Evolutionary conservation across 2,888 invertebrate species (phyloP).

Genomic region (Campopleginae sp.): DNA sequence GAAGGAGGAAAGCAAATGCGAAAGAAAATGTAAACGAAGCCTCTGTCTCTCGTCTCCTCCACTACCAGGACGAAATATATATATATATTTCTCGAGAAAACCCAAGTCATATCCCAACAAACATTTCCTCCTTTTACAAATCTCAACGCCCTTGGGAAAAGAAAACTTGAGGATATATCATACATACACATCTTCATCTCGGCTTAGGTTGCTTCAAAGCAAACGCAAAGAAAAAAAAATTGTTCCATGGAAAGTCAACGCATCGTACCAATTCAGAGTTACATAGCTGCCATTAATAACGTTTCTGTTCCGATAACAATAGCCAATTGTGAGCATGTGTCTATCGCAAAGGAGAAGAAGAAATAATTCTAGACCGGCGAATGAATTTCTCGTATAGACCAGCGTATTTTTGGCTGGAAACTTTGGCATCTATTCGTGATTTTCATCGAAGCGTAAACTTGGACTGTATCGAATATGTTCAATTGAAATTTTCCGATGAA

Average conservation of each 20-base stretch:
- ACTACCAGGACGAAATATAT: background rate
- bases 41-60: conserved; percentile 30
- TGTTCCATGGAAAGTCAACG: conserved; percentile 43
- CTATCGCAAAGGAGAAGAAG: no score
- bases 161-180: conserved; percentile 31
- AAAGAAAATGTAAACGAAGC: conserved; percentile 37
- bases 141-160: conserved; percentile 30
- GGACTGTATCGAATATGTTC: background rate
- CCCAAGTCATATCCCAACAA: conserved; percentile 28
- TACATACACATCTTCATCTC: conserved; percentile 28
- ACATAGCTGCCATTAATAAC: background rate
- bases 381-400: no score
- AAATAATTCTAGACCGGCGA: no score
- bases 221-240: conserved; percentile 29
- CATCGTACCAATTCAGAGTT: conserved; percentile 14
- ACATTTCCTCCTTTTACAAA: conserved; percentile 28
- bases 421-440: no score
- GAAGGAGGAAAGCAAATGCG: background rate
- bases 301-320: background rate
- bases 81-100: conserved; percentile 8
- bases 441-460: background rate
- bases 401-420: no score
- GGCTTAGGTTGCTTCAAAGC: conserved; percentile 34
- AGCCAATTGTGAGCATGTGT: background rate
- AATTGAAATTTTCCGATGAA: background rate